phyloP scores from a whole-genome alignment of 2,888 invertebrate genomes.

The Pasiphila rectangulata region DNA sequence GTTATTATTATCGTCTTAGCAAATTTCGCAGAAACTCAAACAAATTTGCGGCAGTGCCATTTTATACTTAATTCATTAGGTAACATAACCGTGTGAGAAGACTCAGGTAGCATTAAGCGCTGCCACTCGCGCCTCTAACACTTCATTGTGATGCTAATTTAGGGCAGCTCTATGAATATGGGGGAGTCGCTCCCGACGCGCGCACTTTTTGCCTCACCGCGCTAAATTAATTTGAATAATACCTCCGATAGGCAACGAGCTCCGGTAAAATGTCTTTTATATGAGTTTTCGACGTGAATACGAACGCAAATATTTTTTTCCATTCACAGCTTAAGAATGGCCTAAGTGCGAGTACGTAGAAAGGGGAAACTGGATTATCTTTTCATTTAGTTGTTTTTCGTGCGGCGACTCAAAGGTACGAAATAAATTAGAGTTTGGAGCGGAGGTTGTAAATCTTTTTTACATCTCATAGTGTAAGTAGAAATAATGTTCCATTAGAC shows the following conservation, averaged over 20 bases:
- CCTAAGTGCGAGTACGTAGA: constrained; percentile 56
- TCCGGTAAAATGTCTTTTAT: constrained; percentile 72
- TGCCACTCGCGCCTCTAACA: constrained; percentile 68
- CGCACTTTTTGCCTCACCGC: constrained; percentile 75
- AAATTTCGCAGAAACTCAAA: constrained; percentile 52
- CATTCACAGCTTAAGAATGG: constrained; percentile 55
- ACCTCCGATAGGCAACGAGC: constrained; percentile 73
- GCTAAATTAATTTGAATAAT: constrained; percentile 80
- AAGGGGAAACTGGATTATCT: constrained; percentile 46
- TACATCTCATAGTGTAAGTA: constrained; percentile 43
- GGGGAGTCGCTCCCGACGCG: constrained; percentile 63
- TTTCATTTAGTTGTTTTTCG: constrained; percentile 37
- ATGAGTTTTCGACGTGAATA: constrained; percentile 69
- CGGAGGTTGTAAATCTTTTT: constrained; percentile 32
- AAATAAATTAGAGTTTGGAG: constrained; percentile 31
- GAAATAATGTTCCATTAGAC: constrained; percentile 58
- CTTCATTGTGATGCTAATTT: constrained; percentile 80
- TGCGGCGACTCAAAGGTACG: constrained; percentile 18
- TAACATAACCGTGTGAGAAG: constrained; percentile 70
- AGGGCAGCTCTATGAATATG: constrained; percentile 77
- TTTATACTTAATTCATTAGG: constrained; percentile 72
- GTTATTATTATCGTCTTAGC: constrained; percentile 49
- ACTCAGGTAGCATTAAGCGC: constrained; percentile 70
- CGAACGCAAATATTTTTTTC: constrained; percentile 54
- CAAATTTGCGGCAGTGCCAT: constrained; percentile 64